Evolutionary conservation across 2,797 vertebrate species (phyloP).

Genomic region (Hypotaenidia okinawae): DNA sequence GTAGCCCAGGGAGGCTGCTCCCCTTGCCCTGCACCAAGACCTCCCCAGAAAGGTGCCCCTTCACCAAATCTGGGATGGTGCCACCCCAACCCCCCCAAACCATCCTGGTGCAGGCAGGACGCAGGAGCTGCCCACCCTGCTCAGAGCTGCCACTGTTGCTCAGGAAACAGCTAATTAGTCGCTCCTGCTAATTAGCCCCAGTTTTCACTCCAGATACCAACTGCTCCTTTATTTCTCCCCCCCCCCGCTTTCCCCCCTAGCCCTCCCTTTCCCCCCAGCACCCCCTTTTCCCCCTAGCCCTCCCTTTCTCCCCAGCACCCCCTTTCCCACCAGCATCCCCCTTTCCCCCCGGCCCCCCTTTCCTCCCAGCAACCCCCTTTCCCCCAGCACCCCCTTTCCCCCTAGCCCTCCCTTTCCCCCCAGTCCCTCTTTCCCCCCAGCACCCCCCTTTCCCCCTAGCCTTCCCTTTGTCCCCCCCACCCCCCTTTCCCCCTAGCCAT

Average conservation of each 20-base stretch:
- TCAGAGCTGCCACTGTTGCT: slow-evolving; percentile 18
- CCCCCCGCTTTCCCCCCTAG: too few relatives aligned
- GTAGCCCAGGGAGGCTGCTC: neutral
- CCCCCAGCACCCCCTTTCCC: too few relatives aligned
- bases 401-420: too few relatives aligned
- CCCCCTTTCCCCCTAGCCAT: too few relatives aligned
- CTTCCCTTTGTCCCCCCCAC: too few relatives aligned
- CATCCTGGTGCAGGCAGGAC: rapidly evolving
- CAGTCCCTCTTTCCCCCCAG: neutral
- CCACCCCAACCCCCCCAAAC: neutral
- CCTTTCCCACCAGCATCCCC: too few relatives aligned
- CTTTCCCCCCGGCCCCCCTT: too few relatives aligned
- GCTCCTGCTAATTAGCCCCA: slow-evolving; percentile 48
- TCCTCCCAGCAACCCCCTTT: too few relatives aligned
- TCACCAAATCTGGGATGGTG: neutral
- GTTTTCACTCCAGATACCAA: slow-evolving; percentile 13
- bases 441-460: neutral
- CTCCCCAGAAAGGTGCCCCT: rapidly evolving
- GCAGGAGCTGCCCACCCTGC: neutral
- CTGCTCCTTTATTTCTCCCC: neutral
- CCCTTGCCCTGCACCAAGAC: neutral
- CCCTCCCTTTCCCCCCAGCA: too few relatives aligned
- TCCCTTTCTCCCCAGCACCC: too few relatives aligned
- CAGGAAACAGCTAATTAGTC: slow-evolving; percentile 56
- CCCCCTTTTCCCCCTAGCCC: too few relatives aligned